phyloP scores from a whole-genome alignment of 2,888 invertebrate genomes.

The Plusia festucae region DNA sequence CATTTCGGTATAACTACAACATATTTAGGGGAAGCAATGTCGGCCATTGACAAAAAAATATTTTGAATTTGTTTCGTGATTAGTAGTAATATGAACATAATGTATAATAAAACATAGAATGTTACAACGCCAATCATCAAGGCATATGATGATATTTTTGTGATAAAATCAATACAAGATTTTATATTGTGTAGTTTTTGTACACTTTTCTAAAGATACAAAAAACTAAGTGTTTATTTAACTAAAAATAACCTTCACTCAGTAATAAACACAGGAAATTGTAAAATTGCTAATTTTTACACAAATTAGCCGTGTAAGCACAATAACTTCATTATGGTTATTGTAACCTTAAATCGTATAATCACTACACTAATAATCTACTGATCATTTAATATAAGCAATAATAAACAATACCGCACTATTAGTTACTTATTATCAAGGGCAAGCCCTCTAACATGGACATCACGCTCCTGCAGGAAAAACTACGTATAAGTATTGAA shows the following conservation, averaged over 20 bases:
- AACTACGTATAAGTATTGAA: slow-evolving; percentile 65
- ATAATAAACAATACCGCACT: slow-evolving; percentile 59
- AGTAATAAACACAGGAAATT: no score
- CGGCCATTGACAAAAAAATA: slow-evolving; percentile 21
- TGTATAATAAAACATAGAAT: neutral
- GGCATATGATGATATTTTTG: no score
- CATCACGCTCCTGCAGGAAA: slow-evolving; percentile 68
- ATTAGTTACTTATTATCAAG: slow-evolving; percentile 64
- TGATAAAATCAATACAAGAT: no score
- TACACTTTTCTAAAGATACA: no score
- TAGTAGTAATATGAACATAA: neutral
- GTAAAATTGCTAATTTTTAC: no score
- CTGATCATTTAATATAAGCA: slow-evolving; percentile 49
- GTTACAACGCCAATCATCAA: no score
- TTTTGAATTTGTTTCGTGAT: slow-evolving; percentile 17
- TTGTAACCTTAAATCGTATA: neutral
- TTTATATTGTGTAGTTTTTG: no score
- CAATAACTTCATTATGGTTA: no score
- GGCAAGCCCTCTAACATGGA: slow-evolving; percentile 61
- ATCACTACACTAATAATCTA: slow-evolving; percentile 25
- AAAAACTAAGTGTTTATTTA: no score
- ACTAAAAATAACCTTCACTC: no score
- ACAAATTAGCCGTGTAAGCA: no score
- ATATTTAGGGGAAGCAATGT: slow-evolving; percentile 41
- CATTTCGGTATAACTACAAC: slow-evolving; percentile 44